Conservation (phyloP, 2,113 vertebrate genomes). For the Erpornis zantholeuca region DNA sequence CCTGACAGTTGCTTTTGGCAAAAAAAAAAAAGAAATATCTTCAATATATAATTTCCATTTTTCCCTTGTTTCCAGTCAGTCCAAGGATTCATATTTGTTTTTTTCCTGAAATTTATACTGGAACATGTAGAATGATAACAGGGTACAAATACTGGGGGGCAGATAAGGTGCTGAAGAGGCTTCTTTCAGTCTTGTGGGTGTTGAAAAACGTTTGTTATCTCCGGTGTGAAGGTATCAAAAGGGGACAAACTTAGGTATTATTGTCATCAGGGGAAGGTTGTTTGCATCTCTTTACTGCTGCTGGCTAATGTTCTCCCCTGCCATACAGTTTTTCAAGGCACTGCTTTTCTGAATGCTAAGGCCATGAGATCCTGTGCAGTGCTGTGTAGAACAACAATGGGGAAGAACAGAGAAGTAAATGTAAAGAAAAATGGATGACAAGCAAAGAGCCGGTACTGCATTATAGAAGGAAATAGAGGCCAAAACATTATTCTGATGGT, state of each 20-base stretch:
- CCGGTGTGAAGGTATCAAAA: background rate
- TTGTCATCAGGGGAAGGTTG: background rate
- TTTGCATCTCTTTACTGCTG: background rate
- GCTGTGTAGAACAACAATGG: background rate
- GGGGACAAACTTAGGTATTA: fast-evolving
- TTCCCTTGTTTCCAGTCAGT: background rate
- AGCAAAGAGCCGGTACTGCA: background rate
- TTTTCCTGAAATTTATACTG: background rate
- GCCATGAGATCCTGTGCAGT: background rate
- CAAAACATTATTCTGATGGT: background rate
- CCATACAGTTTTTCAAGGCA: background rate
- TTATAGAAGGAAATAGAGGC: background rate
- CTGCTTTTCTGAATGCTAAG: background rate
- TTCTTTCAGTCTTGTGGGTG: background rate
- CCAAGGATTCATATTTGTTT: background rate
- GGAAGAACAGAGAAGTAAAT: background rate
- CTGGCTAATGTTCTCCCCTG: background rate
- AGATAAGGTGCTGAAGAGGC: background rate
- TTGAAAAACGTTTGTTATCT: background rate
- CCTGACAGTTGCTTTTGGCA: background rate
- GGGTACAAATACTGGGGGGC: background rate
- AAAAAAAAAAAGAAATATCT: background rate
- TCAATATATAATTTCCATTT: background rate
- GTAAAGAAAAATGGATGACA: background rate
- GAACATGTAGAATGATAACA: background rate